Base-by-base conservation (phyloP, 2,797 vertebrate genomes). In the Ctenosaura bakeri region DNA sequence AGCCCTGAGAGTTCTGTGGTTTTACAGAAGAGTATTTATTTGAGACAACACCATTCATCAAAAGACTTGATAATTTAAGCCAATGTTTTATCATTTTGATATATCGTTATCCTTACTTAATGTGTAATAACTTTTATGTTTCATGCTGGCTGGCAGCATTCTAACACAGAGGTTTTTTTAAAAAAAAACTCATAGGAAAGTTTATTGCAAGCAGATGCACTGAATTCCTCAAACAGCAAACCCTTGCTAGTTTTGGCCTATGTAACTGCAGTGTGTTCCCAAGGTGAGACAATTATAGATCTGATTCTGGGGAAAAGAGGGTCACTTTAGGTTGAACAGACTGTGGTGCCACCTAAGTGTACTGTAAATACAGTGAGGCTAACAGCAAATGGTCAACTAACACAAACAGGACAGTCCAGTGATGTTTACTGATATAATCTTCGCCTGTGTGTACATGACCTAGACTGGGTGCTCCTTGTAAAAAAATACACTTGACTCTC, bases 211-310 rank as follows among this genome's bases (percentile, higher is more conserved):
- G 86, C 88, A 93, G 89, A 89, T 93, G 91, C 50, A 92, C 4
- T 89, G 77, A 89, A 93, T 81, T 94, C 80, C 46, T 86, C 77
- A 38, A 86, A 89, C 0, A 35, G 66, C 66, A 2, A 88, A 89
- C 1, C 69, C 85, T 12, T 16, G 82, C 82, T 95, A 94, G 87
- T 82, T 94, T 94, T 93, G 94, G 90, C 90, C 66, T 32, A 0
- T 3, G 56, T 0, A 76, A 0, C 1, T 56, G 52, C 66, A 32
- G 24, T 29, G 9, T 77, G 91, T 3, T 20, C 88, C 91, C n/a
- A 84, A 89, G 69, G 38, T 79, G 88, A 69, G 80, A 87, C 90
- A 90, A 91, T 91, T 90, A 85, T 81, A 89, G 64, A 38, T 89
- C 64, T 52, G 54, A 16, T 81, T 38, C 56, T 71, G 82, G 73